phyloP scores from a whole-genome alignment of 2,888 invertebrate genomes.

The Loripinus fragilis region DNA sequence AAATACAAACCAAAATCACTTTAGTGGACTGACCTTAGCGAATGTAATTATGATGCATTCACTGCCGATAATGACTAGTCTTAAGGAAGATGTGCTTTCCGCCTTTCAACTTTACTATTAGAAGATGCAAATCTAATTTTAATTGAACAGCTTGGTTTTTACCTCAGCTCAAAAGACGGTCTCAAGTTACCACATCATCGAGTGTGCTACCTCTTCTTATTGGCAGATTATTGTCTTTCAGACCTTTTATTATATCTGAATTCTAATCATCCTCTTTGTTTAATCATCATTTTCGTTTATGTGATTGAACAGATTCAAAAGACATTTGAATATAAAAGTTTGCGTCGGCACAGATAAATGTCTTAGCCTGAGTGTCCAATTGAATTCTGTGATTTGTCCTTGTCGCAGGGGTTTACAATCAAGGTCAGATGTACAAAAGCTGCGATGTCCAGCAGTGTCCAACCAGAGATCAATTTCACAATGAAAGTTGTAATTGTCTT shows the following conservation, averaged over 20 bases:
- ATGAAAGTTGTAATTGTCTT: conserved; percentile 64
- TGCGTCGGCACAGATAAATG: conserved; percentile 54
- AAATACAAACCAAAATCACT: conserved; percentile 11
- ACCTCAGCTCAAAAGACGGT: conserved; percentile 56
- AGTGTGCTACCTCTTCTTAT: conserved; percentile 54
- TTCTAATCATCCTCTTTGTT: conserved; percentile 46
- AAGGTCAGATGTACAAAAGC: conserved; percentile 65
- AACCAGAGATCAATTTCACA: conserved; percentile 60
- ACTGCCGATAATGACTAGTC: conserved; percentile 60
- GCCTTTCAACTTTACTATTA: conserved; percentile 50
- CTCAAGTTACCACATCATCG: conserved; percentile 55
- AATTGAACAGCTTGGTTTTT: conserved; percentile 65
- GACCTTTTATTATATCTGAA: conserved; percentile 39
- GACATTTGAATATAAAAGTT: conserved; percentile 66
- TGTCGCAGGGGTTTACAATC: conserved; percentile 52
- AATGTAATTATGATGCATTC: conserved; percentile 60
- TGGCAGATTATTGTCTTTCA: conserved; percentile 58
- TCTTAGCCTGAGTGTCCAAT: background rate
- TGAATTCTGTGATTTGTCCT: conserved; percentile 62
- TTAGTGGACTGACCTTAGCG: background rate
- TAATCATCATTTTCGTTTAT: conserved; percentile 63
- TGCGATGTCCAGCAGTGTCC: conserved; percentile 51
- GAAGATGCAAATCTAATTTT: conserved; percentile 61
- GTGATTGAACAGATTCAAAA: conserved; percentile 54
- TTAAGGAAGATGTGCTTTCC: conserved; percentile 50